Conservation (phyloP, 2,888 invertebrate genomes). For the Arrhopalites spinosus region DNA sequence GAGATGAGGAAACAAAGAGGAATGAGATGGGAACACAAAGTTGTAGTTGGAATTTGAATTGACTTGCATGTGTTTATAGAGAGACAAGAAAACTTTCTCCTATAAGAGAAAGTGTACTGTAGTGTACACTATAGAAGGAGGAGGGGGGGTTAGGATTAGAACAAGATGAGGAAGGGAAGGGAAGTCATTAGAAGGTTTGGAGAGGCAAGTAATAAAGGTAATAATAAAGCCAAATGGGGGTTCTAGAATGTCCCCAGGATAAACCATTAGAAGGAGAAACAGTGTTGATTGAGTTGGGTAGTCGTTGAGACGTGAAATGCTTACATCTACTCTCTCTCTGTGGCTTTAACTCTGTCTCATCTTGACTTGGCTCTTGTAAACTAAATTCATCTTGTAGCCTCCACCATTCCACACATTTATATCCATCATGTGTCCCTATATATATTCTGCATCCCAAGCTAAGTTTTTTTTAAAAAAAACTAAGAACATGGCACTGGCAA, state of each 20-base stretch:
- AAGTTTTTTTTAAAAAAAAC: too few relatives aligned
- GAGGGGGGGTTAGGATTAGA: too few relatives aligned
- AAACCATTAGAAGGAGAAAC: slow-evolving; percentile 42
- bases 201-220: slow-evolving; percentile 46
- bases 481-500: background rate
- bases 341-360: background rate
- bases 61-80: background rate
- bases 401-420: too few relatives aligned
- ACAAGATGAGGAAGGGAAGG: background rate
- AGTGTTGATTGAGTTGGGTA: slow-evolving; percentile 49
- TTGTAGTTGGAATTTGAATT: background rate
- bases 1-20: background rate
- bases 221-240: slow-evolving; percentile 50
- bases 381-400: too few relatives aligned
- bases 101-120: background rate
- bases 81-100: too few relatives aligned
- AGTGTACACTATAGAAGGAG: background rate
- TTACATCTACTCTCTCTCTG: slow-evolving; percentile 5
- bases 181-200: slow-evolving; percentile 27
- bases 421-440: too few relatives aligned
- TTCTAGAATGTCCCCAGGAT: slow-evolving; percentile 42
- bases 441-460: too few relatives aligned
- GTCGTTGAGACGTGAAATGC: slow-evolving; percentile 39
- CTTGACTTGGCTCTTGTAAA: background rate
- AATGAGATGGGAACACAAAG: too few relatives aligned